phyloP scores from a whole-genome alignment of 2,888 invertebrate genomes.

The Lacanobia wlatinum region DNA sequence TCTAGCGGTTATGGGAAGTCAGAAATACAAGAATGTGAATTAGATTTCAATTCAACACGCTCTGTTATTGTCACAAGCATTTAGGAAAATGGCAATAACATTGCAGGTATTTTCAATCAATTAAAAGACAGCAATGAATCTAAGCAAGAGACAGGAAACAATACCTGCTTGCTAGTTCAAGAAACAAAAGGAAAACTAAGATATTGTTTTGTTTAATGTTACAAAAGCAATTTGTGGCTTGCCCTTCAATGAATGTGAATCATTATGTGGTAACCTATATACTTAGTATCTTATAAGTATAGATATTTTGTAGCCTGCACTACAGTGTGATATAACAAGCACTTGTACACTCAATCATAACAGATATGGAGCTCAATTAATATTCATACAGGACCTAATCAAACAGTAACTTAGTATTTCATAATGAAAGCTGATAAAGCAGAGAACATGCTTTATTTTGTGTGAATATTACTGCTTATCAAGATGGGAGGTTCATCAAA shows the following conservation, averaged over 20 bases:
- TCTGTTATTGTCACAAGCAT: too few relatives aligned
- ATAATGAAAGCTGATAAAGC: neutral
- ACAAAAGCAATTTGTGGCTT: slow-evolving; percentile 22
- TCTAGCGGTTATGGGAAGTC: too few relatives aligned
- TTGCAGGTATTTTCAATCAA: neutral
- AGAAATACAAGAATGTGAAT: too few relatives aligned
- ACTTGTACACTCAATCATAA: slow-evolving; percentile 17
- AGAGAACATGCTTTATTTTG: neutral
- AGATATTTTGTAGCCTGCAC: neutral
- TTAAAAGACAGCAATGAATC: neutral
- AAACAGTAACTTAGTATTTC: slow-evolving; percentile 6
- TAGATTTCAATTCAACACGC: too few relatives aligned
- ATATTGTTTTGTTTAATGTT: slow-evolving; percentile 15
- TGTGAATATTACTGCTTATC: slow-evolving; percentile 4
- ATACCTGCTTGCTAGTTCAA: neutral
- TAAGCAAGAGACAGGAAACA: neutral
- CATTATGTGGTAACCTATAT: slow-evolving; percentile 1
- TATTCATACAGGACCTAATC: slow-evolving; percentile 3
- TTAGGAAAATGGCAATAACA: neutral
- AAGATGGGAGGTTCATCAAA: neutral
- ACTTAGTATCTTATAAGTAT: neutral
- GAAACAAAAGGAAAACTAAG: slow-evolving; percentile 21
- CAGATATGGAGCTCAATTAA: neutral
- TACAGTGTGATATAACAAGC: slow-evolving; percentile 8
- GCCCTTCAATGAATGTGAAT: slow-evolving; percentile 32